Conservation (phyloP, 2,888 invertebrate genomes). For the Philopedon plagiatum region DNA sequence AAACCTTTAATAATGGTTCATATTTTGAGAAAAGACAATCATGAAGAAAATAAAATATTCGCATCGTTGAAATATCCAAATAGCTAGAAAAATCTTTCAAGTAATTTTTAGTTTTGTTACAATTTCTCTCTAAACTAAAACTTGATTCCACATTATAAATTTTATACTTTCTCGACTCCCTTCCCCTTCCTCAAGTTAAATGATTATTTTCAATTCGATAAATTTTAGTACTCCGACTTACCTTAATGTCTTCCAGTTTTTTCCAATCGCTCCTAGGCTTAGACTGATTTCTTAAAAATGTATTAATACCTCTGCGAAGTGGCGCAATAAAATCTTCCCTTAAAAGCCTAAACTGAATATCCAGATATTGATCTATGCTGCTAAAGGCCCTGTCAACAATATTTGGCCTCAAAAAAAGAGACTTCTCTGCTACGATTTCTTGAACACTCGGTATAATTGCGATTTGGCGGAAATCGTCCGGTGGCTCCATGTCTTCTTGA, state of each 20-base stretch:
- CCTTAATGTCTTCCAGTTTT: slow-evolving; percentile 36
- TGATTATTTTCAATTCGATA: too few relatives aligned
- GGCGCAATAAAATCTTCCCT: slow-evolving; percentile 87
- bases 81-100: too few relatives aligned
- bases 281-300: slow-evolving; percentile 26
- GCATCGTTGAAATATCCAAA: too few relatives aligned
- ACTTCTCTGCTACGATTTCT: slow-evolving; percentile 62
- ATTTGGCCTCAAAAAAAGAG: slow-evolving; percentile 73
- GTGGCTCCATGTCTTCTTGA: slow-evolving; percentile 39
- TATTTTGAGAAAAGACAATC: too few relatives aligned
- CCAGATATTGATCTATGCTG: slow-evolving; percentile 81
- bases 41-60: too few relatives aligned
- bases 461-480: slow-evolving; percentile 70
- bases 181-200: too few relatives aligned
- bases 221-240: too few relatives aligned
- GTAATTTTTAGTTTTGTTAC: too few relatives aligned
- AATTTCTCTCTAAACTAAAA: too few relatives aligned
- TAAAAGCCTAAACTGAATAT: slow-evolving; percentile 83
- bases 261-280: slow-evolving; percentile 31
- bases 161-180: too few relatives aligned
- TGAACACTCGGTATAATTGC: slow-evolving; percentile 71
- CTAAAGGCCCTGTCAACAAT: slow-evolving; percentile 76
- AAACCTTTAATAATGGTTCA: too few relatives aligned
- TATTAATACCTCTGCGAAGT: slow-evolving; percentile 72
- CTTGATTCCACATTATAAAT: too few relatives aligned